Conservation (phyloP, 2,888 invertebrate genomes). For the Cylindroiulus punctatus region DNA sequence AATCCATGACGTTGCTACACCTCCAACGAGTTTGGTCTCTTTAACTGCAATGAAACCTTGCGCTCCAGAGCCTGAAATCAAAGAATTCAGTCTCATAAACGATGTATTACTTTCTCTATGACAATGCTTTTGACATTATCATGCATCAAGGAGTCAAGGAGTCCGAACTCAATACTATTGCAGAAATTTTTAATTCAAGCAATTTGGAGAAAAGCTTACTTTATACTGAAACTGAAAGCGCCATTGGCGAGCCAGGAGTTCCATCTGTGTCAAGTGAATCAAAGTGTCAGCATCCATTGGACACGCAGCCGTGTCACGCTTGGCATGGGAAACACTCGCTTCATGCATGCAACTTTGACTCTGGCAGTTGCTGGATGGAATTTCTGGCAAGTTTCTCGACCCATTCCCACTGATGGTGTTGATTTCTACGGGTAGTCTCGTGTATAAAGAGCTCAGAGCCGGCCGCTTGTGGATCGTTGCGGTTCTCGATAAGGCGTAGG, state of each 20-base stretch:
- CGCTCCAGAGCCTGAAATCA: constrained; percentile 37
- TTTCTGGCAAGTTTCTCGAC: not conserved
- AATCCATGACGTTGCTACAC: not conserved
- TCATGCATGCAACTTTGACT: not conserved
- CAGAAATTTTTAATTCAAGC: constrained; percentile 67
- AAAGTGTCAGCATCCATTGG: constrained; percentile 65
- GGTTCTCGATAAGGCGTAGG: not conserved
- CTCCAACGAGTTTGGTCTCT: not conserved
- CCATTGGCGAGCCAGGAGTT: constrained; percentile 69
- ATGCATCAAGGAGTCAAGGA: too few species aligned
- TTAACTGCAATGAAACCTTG: not conserved
- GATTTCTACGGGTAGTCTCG: not conserved
- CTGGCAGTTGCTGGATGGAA: not conserved
- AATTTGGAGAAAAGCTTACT: constrained; percentile 68
- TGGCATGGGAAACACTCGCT: not conserved
- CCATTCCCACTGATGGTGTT: not conserved
- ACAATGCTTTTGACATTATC: too few species aligned
- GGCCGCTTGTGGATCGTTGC: not conserved
- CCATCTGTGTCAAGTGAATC: constrained; percentile 69
- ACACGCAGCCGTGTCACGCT: not conserved
- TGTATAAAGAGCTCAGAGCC: not conserved
- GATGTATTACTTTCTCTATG: not conserved
- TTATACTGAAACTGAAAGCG: constrained; percentile 69
- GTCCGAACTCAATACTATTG: too few species aligned
- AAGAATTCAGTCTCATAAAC: not conserved